phyloP scores from a whole-genome alignment of 2,797 vertebrate genomes.

The Pipistrellus pipistrellus region DNA sequence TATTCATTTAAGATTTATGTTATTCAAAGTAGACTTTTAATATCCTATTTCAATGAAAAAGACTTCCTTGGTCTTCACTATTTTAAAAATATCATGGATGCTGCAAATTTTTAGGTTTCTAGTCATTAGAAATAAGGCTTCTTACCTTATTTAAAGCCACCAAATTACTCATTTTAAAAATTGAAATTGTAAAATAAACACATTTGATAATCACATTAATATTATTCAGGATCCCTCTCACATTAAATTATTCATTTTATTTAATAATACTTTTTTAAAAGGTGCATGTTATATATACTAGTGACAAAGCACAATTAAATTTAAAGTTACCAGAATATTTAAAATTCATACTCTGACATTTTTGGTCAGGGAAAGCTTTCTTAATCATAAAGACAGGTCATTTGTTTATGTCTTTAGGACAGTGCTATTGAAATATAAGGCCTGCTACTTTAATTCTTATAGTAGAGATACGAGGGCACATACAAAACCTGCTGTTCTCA shows the following conservation, averaged over 20 bases:
- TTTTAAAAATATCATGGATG: slow-evolving; percentile 23
- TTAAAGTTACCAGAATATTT: background rate
- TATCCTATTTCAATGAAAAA: slow-evolving; percentile 33
- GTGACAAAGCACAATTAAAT: background rate
- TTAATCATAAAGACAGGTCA: background rate
- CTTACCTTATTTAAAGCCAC: background rate
- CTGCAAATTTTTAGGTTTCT: background rate
- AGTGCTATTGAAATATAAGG: background rate
- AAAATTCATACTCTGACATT: slow-evolving; percentile 2
- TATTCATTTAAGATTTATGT: background rate
- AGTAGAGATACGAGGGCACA: background rate
- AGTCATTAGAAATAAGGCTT: background rate
- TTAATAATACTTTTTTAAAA: background rate
- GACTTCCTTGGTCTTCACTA: background rate
- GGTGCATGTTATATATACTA: background rate
- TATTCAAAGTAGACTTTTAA: slow-evolving; percentile 50
- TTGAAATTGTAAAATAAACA: slow-evolving; percentile 33
- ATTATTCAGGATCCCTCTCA: background rate
- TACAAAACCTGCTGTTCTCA: background rate
- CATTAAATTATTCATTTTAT: background rate
- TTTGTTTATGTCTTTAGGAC: background rate
- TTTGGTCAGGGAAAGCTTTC: background rate
- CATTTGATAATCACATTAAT: background rate
- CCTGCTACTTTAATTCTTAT: background rate
- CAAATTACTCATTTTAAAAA: slow-evolving; percentile 51